A percentile compares a stretch with the other conserved stretches of the same genome.
phyloP scores from a whole-genome alignment of 92 coral and sea anemone genomes.

The Blastomussa wellsi region DNA sequence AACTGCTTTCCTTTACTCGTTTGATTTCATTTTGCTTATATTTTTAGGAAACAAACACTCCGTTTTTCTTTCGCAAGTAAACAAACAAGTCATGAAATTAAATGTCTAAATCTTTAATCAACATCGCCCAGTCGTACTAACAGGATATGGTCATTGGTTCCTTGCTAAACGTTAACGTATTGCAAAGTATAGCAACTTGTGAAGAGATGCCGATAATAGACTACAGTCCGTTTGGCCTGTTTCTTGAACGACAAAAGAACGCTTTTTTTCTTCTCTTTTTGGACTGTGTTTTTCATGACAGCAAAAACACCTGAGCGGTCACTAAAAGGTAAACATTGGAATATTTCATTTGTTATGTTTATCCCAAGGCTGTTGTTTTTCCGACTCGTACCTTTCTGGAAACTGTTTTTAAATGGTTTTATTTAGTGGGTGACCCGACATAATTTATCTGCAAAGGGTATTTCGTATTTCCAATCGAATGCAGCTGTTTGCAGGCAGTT shows the following conservation, averaged over 20 bases:
- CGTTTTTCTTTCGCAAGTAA: neutral
- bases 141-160: neutral
- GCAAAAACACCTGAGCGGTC: neutral
- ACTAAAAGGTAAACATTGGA: slow-evolving; percentile 2
- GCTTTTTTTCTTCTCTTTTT: neutral
- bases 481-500: neutral
- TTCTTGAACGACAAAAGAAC: neutral
- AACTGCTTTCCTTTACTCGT: neutral
- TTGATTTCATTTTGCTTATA: neutral
- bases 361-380: neutral
- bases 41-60: neutral
- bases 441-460: neutral
- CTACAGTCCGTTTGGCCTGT: neutral
- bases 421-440: neutral
- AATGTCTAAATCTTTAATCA: slow-evolving; percentile 40
- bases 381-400: slow-evolving; percentile 19
- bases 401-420: neutral
- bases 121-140: neutral
- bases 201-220: neutral
- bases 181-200: neutral
- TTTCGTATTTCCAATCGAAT: neutral
- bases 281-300: neutral
- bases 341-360: neutral
- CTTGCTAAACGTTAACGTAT: neutral
- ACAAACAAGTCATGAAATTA: slow-evolving; percentile 26